Evolutionary conservation across 2,113 vertebrate species (phyloP), one percentile per base, ranked within the genome.

Genomic region (Scortum barcoo): DNA sequence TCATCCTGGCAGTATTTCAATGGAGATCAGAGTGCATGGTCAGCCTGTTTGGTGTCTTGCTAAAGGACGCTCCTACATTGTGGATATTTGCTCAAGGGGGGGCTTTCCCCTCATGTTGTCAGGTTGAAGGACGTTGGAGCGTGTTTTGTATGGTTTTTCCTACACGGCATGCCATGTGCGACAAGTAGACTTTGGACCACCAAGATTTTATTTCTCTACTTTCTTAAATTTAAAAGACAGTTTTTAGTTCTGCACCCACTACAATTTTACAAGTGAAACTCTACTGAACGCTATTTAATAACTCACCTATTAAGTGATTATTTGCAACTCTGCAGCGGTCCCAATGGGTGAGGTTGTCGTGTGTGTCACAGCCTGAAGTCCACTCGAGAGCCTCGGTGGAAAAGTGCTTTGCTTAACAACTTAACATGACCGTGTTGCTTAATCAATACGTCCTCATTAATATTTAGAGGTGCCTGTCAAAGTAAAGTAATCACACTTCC

Each of bases 231-330:
- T 17, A 42, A 69, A 56, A 5, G 0, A 28, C 13, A 63, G 38
- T 6, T 44, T 40, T 30, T 28, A 1, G 28, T 38, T 46, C 3
- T 12, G 19, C 13, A 19, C 2, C 22, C 12, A 40, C 26, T 22
- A 42, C 10, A 22, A 9, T 13, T 44, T 38, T 24, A 38, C 19
- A 10, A 1, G 5, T 11, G 19, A 30, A 40, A 69, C 5, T 75
- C 7, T 61, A 16, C 54, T 30, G 51, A 83, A 61, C 36, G 40
- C 19, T 42, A 0, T 72, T 68, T 87, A 90, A 93, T 93, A 86
- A 85, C 44, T 89, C 72, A 90, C 60, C 68, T 24, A 83, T 91
- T 89, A 72, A 30, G 50, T 63, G 33, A 42, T 72, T 73, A 66
- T 90, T 87, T 88, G 53, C 42, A 12, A 16, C 38, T 58, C 42